Conservation (phyloP, 2,888 invertebrate species). For the Mellilla xanthometata region DNA sequence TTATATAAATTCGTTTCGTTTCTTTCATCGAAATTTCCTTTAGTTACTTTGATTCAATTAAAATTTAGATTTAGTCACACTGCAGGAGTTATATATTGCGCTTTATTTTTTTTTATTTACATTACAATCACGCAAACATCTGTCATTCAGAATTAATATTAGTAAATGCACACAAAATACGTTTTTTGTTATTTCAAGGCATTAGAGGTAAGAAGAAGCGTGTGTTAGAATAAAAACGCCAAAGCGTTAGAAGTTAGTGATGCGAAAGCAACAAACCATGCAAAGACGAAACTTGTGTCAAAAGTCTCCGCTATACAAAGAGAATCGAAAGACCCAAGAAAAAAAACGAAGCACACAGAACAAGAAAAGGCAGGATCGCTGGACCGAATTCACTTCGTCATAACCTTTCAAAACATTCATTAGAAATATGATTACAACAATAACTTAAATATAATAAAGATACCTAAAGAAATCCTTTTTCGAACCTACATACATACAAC, state of each 20-base stretch:
- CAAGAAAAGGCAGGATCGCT: slow-evolving; percentile 55
- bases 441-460: neutral
- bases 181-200: slow-evolving; percentile 25
- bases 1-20: slow-evolving; percentile 37
- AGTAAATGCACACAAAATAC: slow-evolving; percentile 32
- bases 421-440: slow-evolving; percentile 4
- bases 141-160: slow-evolving; percentile 54
- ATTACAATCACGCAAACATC: slow-evolving; percentile 61
- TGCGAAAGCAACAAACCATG: slow-evolving; percentile 39
- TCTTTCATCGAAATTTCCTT: slow-evolving; percentile 8
- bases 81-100: slow-evolving; percentile 54
- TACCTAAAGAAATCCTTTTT: neutral
- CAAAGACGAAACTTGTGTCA: slow-evolving; percentile 35
- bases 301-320: slow-evolving; percentile 49
- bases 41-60: slow-evolving; percentile 3
- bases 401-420: slow-evolving; percentile 53
- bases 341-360: slow-evolving; percentile 45
- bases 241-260: slow-evolving; percentile 33
- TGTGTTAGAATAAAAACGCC: slow-evolving; percentile 26
- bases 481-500: neutral
- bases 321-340: slow-evolving; percentile 50
- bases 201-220: slow-evolving; percentile 32
- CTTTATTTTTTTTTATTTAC: slow-evolving; percentile 31
- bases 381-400: slow-evolving; percentile 51
- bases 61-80: slow-evolving; percentile 49